Conservation (phyloP, 1,140 invertebrate genomes). For the Cydia strobilella region DNA sequence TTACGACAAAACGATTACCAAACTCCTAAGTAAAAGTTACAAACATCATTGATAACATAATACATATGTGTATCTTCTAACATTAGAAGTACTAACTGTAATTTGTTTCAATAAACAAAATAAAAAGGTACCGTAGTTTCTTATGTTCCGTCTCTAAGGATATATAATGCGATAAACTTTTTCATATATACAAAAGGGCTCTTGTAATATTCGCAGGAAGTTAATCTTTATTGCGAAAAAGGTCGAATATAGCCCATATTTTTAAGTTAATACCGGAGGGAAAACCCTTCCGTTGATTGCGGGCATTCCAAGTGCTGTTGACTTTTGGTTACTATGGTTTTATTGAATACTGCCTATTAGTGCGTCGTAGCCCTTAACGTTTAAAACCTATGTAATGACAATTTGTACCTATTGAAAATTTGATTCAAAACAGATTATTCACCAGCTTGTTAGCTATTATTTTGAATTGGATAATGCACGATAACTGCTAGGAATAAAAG, state of each 20-base stretch:
- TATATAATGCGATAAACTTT: conserved; percentile 1
- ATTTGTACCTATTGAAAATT: no score
- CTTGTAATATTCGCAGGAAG: conserved; percentile 8
- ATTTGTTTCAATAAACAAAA: no score
- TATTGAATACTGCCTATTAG: neutral
- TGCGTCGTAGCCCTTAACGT: neutral
- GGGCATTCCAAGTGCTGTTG: conserved; percentile 7
- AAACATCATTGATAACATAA: no score
- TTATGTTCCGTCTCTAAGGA: neutral
- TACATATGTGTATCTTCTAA: no score
- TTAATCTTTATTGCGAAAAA: conserved; percentile 2
- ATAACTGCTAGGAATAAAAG: no score
- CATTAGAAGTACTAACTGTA: no score
- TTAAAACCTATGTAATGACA: neutral
- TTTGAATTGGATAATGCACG: no score
- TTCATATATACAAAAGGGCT: conserved; percentile 1
- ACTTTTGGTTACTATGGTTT: conserved; percentile 17
- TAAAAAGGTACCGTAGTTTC: neutral
- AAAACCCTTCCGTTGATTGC: conserved; percentile 14
- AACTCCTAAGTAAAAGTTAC: no score
- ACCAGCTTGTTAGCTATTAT: no score
- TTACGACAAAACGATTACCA: no score
- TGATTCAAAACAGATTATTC: no score
- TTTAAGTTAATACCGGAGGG: conserved; percentile 10
- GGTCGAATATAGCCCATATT: conserved; percentile 13